Evolutionary conservation across 2,888 invertebrate species (phyloP).

Genomic region (Aquatica leii): DNA sequence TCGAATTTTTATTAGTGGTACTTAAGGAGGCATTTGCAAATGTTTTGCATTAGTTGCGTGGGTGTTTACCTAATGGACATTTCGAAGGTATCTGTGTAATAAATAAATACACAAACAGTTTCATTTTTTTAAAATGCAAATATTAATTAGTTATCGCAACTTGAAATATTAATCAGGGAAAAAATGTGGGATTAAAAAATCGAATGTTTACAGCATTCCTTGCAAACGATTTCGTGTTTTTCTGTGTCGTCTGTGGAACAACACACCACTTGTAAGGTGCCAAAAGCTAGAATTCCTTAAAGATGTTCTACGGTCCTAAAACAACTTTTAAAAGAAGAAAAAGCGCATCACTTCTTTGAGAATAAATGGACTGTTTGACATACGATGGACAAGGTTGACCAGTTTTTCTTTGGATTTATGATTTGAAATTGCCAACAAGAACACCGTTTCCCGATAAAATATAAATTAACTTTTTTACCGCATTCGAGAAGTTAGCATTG

Average conservation of each 20-base stretch:
- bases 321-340: constrained; percentile 33
- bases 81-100: constrained; percentile 24
- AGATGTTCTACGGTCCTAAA: constrained; percentile 41
- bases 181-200: constrained; percentile 2
- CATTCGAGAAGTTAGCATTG: constrained; percentile 27
- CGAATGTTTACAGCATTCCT: constrained; percentile 12
- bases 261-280: constrained; percentile 41
- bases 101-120: neutral
- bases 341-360: constrained; percentile 24
- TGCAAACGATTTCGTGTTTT: constrained; percentile 16
- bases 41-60: constrained; percentile 26
- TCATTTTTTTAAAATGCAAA: constrained; percentile 11
- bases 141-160: constrained; percentile 10
- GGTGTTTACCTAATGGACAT: constrained; percentile 41
- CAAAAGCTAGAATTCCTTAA: constrained; percentile 44
- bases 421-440: constrained; percentile 31
- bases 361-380: constrained; percentile 34
- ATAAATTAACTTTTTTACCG: constrained; percentile 29
- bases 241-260: constrained; percentile 16
- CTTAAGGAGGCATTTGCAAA: constrained; percentile 9
- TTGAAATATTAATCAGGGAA: neutral
- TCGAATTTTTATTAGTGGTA: constrained; percentile 6
- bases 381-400: constrained; percentile 36
- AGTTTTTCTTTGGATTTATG: constrained; percentile 39
- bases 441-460: constrained; percentile 34